Percentiles rank a stretch among this genome's conserved stretches.
Evolutionary conservation across 2,113 vertebrate species (phyloP).

Genomic region (Carassius gibelio): DNA sequence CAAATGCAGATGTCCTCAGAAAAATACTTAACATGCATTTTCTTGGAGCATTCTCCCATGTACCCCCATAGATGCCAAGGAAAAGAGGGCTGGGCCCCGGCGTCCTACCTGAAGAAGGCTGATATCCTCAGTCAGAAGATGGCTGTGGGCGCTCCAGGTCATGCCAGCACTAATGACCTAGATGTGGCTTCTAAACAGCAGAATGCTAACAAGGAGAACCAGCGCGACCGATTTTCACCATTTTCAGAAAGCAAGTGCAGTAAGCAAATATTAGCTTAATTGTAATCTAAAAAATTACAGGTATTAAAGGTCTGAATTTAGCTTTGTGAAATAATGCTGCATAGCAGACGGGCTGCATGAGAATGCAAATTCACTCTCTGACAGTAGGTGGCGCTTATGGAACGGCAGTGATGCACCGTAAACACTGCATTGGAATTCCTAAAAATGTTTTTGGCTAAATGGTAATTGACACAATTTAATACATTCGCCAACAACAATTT

Average conservation of each 20-base stretch:
- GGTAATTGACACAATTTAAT: neutral
- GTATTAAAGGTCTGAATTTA: neutral
- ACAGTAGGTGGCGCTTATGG: neutral
- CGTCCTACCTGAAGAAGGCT: slow-evolving; percentile 91
- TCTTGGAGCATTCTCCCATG: neutral
- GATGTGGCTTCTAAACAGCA: slow-evolving; percentile 84
- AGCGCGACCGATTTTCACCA: slow-evolving; percentile 75
- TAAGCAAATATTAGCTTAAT: slow-evolving; percentile 63
- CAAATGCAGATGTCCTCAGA: neutral
- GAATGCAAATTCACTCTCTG: neutral
- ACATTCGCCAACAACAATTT: neutral
- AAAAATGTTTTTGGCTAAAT: neutral
- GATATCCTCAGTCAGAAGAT: slow-evolving; percentile 82
- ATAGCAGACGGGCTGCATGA: neutral
- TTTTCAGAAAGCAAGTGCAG: slow-evolving; percentile 81
- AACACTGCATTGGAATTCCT: neutral
- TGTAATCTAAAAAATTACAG: neutral
- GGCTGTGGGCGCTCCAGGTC: slow-evolving; percentile 75
- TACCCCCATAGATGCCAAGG: slow-evolving; percentile 83
- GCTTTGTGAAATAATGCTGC: neutral
- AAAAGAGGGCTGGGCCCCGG: slow-evolving; percentile 95
- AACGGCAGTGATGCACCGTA: neutral
- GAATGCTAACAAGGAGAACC: slow-evolving; percentile 68
- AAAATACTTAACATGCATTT: neutral
- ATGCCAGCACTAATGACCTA: slow-evolving; percentile 83